These are phyloP conservation scores for Watsonalla cultraria DNA, from an alignment of 2,888 invertebrate genomes.

Conservation along the genomic window DNA sequence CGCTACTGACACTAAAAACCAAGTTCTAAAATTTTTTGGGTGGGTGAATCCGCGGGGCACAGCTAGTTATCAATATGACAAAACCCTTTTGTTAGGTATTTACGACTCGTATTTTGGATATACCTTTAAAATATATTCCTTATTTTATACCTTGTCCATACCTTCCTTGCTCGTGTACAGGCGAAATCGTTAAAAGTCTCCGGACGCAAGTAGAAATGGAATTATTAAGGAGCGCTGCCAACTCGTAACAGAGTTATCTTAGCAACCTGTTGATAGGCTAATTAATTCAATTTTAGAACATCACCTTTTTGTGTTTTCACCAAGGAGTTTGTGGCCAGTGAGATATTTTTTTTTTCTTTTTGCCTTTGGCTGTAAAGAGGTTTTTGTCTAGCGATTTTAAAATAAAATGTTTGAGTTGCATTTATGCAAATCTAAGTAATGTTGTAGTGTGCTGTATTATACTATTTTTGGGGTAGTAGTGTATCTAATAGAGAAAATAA, in stretches of 20 bases:
- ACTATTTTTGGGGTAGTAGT: too few species aligned
- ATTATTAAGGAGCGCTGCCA: slow-evolving; percentile 56
- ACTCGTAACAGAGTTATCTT: slow-evolving; percentile 54
- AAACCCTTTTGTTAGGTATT: too few species aligned
- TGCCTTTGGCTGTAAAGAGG: not conserved
- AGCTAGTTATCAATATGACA: too few species aligned
- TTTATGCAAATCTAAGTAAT: too few species aligned
- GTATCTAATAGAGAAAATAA: too few species aligned
- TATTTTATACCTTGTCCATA: slow-evolving; percentile 18
- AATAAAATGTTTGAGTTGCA: too few species aligned
- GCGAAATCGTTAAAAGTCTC: slow-evolving; percentile 58
- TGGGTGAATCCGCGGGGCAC: too few species aligned
- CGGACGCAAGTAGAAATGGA: slow-evolving; percentile 50
- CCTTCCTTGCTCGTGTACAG: slow-evolving; percentile 2
- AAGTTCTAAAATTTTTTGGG: too few species aligned
- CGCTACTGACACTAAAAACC: too few species aligned
- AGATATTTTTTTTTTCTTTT: not conserved
- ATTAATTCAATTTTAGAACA: slow-evolving; percentile 65
- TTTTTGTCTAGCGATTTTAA: not conserved
- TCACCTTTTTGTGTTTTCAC: slow-evolving; percentile 34
- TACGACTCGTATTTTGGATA: too few species aligned
- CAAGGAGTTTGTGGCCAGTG: not conserved
- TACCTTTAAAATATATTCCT: not conserved
- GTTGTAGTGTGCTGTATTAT: too few species aligned
- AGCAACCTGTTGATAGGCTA: slow-evolving; percentile 67